phyloP scores from a whole-genome alignment of 2,113 vertebrate species.

The Nymphicus hollandicus region DNA sequence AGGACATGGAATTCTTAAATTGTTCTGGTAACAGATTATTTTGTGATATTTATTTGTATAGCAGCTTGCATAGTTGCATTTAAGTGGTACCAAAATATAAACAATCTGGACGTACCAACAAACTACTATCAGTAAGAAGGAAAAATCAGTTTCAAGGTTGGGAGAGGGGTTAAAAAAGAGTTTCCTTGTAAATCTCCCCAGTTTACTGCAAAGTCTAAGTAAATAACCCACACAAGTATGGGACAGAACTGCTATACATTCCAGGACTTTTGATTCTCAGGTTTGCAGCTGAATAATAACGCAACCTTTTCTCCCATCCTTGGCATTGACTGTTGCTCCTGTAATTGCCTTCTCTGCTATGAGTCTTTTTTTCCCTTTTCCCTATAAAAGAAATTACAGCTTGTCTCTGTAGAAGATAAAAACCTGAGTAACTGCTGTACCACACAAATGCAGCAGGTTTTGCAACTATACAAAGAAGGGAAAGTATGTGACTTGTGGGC shows the following conservation, averaged over 20 bases:
- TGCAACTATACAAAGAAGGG: not conserved
- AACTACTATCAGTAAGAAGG: not conserved
- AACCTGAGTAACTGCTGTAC: slow-evolving; percentile 46
- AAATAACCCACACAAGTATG: not conserved
- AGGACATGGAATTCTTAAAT: not conserved
- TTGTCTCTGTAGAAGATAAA: slow-evolving; percentile 59
- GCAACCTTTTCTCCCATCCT: not conserved
- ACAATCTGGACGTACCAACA: not conserved
- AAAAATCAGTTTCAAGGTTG: not conserved
- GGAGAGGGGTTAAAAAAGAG: not conserved
- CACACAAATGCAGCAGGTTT: slow-evolving; percentile 42
- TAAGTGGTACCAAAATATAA: not conserved
- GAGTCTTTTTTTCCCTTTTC: not conserved
- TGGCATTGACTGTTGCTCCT: not conserved
- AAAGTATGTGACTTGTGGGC: slow-evolving; percentile 8
- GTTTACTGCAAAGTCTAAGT: not conserved
- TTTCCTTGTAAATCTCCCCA: not conserved
- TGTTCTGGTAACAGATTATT: not conserved
- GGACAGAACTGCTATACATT: not conserved
- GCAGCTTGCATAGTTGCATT: not conserved
- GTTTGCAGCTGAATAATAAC: not conserved
- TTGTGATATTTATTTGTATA: not conserved
- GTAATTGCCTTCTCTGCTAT: slow-evolving; percentile 40
- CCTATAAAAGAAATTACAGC: slow-evolving; percentile 47
- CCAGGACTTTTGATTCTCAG: not conserved